Percentiles rank a stretch among this genome's conserved stretches.
phyloP scores from a whole-genome alignment of 2,113 vertebrate species.

The Phaethon lepturus region DNA sequence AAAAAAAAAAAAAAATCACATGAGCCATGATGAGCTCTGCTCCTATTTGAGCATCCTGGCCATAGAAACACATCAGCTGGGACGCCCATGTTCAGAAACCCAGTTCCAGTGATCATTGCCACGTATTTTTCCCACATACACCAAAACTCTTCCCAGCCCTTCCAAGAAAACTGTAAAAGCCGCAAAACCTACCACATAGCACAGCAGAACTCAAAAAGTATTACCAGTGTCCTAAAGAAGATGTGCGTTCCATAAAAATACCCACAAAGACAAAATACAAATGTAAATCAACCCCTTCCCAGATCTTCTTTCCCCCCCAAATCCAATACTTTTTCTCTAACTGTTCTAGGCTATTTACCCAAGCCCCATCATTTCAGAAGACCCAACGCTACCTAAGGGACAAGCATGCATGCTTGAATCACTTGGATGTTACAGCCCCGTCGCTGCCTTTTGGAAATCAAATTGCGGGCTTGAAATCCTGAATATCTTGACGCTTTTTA shows the following conservation, averaged over 20 bases:
- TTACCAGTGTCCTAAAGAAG: background rate
- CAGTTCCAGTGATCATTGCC: background rate
- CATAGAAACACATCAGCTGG: background rate
- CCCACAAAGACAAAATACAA: background rate
- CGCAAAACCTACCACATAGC: background rate
- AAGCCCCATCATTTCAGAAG: background rate
- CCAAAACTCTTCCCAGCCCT: background rate
- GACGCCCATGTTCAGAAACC: background rate
- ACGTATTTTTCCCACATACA: background rate
- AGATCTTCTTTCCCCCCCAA: background rate
- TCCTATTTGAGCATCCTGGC: background rate
- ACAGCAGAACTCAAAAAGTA: background rate
- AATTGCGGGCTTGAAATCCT: background rate
- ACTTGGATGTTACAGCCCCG: background rate
- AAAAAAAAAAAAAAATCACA: background rate
- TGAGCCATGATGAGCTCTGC: background rate
- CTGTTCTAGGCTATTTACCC: background rate
- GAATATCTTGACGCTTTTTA: background rate
- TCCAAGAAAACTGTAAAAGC: background rate
- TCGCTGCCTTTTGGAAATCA: background rate
- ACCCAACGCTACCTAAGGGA: background rate
- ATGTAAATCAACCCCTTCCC: background rate
- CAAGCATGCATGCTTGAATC: too few species aligned
- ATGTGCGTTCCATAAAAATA: background rate
- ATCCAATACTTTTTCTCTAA: background rate